phyloP scores from a whole-genome alignment of 2,113 vertebrate species.

The Sylvia atricapilla region DNA sequence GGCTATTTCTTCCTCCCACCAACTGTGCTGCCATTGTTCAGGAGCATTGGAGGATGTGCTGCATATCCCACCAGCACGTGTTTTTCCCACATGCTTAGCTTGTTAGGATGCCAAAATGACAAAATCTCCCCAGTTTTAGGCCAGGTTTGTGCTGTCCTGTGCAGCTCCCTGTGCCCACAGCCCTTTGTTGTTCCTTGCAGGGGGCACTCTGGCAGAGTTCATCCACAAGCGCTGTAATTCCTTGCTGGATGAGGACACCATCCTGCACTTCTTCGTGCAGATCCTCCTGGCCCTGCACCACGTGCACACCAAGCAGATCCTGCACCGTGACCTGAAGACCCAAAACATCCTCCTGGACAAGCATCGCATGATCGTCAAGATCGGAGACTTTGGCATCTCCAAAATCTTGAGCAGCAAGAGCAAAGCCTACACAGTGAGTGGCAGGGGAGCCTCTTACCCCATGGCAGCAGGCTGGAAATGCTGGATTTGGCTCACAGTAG shows the following conservation, averaged over 20 bases:
- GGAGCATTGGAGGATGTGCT: not conserved
- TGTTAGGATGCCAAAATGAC: not conserved
- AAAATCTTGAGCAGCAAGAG: constrained; percentile 99
- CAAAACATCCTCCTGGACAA: constrained; percentile 98
- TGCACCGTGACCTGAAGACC: constrained; percentile 97
- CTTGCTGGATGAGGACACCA: constrained; percentile 94
- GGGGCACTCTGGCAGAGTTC: constrained; percentile 93
- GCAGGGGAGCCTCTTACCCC: not conserved
- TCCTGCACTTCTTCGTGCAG: constrained; percentile 98
- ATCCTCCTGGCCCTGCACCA: constrained; percentile 95
- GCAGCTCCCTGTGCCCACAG: not conserved
- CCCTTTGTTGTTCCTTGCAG: constrained; percentile 61
- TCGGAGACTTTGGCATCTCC: constrained; percentile 97
- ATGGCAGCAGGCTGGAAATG: not conserved
- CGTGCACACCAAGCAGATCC: constrained; percentile 94
- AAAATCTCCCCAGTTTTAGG: not conserved
- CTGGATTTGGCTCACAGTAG: not conserved
- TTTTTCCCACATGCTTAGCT: not conserved
- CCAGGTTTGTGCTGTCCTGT: not conserved
- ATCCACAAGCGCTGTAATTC: constrained; percentile 98
- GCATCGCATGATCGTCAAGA: constrained; percentile 96
- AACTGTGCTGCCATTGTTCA: not conserved
- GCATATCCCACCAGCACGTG: not conserved
- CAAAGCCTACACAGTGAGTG: constrained; percentile 93
- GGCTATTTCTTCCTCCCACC: not conserved